Evolutionary conservation across 2,797 vertebrate genomes (phyloP), one percentile per base, ranked within the genome.

Genomic region (Notolepis coatsorum): DNA sequence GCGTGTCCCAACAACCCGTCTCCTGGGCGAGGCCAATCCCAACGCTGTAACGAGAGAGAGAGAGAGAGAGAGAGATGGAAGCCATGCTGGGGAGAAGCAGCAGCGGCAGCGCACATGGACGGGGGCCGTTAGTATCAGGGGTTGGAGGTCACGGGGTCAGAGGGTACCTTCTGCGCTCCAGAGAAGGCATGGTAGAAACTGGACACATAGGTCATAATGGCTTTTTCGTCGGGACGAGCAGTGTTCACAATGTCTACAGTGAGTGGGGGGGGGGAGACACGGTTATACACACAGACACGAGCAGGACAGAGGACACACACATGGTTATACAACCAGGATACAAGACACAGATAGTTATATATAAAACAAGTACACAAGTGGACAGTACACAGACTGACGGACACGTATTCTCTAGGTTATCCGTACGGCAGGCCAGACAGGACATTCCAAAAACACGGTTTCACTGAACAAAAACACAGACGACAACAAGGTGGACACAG

Each of bases 171-270:
- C 91, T 93, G 92, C 2, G 92, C 93, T 93, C 93, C 92, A 92
- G 93, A 97, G 91, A 98, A 98, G 76, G 96, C 96, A 95, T 97
- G 96, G 95, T 97, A 98, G 96, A 97, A 98, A 94, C 95, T 92
- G 90, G 96, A 97, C 86, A 98, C 96, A 92, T 97, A 97, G 84
- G 96, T 97, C 96, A 98, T 98, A 90, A 97, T 97, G 92, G 96
- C 96, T 92, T 97, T 97, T 92, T 97, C 96, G 88, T 98, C 96
- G 30, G 96, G 96, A 69, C 96, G 95, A 79, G 95, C 95, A 47
- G 96, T 97, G 94, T 93, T 94, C 90, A 97, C 96, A 81, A 98
- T 97, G 93, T 97, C 96, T 98, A 95, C 71, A 89, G 89, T 88
- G 41, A 89, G 89, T 88, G 41, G 87, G 90, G 94, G 61, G 61